Evolutionary conservation across 2,113 vertebrate genomes (phyloP).

Genomic region (Oreochromis aureus): DNA sequence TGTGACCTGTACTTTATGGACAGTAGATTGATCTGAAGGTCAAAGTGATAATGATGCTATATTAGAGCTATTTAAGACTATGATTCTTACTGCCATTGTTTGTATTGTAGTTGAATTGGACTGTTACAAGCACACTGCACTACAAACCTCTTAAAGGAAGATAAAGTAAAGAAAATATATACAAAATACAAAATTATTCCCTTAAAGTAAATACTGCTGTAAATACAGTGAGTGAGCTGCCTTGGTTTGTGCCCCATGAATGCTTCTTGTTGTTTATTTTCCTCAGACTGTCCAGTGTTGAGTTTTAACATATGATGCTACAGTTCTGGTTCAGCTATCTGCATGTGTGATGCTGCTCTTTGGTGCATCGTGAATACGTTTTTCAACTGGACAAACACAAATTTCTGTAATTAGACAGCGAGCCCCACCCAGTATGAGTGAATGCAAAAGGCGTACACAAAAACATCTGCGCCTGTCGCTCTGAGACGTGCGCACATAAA

Average conservation of each 20-base stretch:
- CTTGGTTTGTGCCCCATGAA: no score
- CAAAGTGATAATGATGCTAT: neutral
- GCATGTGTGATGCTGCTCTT: neutral
- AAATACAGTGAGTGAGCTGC: no score
- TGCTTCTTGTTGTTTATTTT: neutral
- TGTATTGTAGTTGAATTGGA: neutral
- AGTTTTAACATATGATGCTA: neutral
- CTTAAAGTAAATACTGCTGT: no score
- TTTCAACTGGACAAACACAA: neutral
- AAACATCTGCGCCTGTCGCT: neutral
- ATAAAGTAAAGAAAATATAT: neutral
- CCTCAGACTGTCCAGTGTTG: neutral
- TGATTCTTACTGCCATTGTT: neutral
- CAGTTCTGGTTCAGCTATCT: neutral
- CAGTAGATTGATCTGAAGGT: neutral
- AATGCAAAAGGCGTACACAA: constrained; percentile 9
- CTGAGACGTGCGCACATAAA: neutral
- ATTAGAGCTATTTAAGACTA: neutral
- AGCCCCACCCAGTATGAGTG: neutral
- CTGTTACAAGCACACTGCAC: neutral
- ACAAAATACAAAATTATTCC: neutral
- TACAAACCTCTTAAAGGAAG: neutral
- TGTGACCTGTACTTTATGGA: neutral
- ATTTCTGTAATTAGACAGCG: constrained; percentile 12
- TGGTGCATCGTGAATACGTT: neutral